phyloP scores from a whole-genome alignment of 2,888 invertebrate genomes.

The Actias luna region DNA sequence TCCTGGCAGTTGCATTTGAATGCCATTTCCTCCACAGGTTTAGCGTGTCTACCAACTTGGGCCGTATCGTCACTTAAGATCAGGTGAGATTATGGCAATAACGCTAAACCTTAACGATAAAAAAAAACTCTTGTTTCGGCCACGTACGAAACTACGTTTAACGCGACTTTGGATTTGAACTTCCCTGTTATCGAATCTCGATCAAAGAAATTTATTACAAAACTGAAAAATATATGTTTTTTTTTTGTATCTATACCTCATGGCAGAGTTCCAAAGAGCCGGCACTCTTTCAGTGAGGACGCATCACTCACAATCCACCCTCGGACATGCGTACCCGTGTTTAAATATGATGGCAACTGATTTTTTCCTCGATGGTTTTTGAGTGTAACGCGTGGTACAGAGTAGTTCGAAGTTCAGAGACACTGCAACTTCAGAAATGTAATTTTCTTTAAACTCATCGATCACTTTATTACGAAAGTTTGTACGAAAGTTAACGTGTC shows the following conservation, averaged over 20 bases:
- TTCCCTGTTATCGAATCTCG: too few relatives aligned
- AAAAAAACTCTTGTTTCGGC: too few relatives aligned
- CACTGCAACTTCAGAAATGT: not conserved
- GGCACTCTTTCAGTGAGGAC: slow-evolving; percentile 14
- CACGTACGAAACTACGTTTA: too few relatives aligned
- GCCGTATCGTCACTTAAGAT: too few relatives aligned
- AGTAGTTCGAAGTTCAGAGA: not conserved
- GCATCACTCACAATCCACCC: slow-evolving; percentile 19
- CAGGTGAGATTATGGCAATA: too few relatives aligned
- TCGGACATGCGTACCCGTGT: slow-evolving; percentile 20
- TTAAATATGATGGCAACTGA: slow-evolving; percentile 18
- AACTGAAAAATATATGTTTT: not conserved
- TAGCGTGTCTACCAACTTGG: too few relatives aligned
- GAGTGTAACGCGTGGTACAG: slow-evolving; percentile 11
- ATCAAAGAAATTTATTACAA: not conserved
- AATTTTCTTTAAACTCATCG: not conserved
- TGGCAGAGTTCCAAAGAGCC: slow-evolving; percentile 9
- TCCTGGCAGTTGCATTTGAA: too few relatives aligned
- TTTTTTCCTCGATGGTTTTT: slow-evolving; percentile 19
- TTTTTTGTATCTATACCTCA: not conserved
- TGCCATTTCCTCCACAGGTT: too few relatives aligned
- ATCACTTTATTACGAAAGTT: too few relatives aligned
- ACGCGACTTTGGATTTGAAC: too few relatives aligned
- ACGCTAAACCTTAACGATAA: too few relatives aligned
- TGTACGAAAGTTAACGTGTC: too few relatives aligned